Base-by-base conservation (phyloP, 2,797 vertebrate species). In the Gymnocypris eckloni region DNA sequence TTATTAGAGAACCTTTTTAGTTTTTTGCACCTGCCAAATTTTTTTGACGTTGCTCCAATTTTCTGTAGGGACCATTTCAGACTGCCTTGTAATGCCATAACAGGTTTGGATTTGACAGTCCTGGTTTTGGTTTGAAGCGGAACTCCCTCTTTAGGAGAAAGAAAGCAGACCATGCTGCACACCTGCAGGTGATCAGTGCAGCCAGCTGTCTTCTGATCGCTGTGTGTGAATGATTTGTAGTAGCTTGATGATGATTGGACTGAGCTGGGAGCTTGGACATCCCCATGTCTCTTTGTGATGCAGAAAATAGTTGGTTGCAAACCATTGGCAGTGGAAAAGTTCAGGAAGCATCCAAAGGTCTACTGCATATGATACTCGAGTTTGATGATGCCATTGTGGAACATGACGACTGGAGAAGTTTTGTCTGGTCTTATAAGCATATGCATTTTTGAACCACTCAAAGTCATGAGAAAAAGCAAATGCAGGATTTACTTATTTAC, bases 11-110 rank as follows among this genome's bases (percentile, higher is more conserved):
- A n/a, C 7, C 15, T 39, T 81, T 69, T 48, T 80, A 37, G 11
- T 20, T 52, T 50, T 81, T 54, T 33, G 25, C 39, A 43, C 10
- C 37, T 43, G 22, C 2, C 39, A 43, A 33, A 59, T 70, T 33
- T 82, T 52, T 72, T 59, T 72, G 69, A 82, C 72, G 81, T 61
- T 82, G 81, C 70, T 82, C 18, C 69, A 82, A 56, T 59, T 82
- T 22, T 82, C n/a, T 73, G 25, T 82, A 45, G 39, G 69, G 70
- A n/a, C 54, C 41, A 61, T 83, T 83, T 83, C 70, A 61, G 41
- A 20, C 79, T 81, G 64, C 54, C 43, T 39, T 83, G 28, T 75
- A 76, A 75, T 52, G 56, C 43, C 56, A 66, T 28, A 39, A 39
- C 82, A 76, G 56, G 71, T 76, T 76, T 83, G 43, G 22, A 76